These are phyloP conservation scores for Microplitis demolitor DNA, from an alignment of 1,140 invertebrate species.

Conservation along the genomic window DNA sequence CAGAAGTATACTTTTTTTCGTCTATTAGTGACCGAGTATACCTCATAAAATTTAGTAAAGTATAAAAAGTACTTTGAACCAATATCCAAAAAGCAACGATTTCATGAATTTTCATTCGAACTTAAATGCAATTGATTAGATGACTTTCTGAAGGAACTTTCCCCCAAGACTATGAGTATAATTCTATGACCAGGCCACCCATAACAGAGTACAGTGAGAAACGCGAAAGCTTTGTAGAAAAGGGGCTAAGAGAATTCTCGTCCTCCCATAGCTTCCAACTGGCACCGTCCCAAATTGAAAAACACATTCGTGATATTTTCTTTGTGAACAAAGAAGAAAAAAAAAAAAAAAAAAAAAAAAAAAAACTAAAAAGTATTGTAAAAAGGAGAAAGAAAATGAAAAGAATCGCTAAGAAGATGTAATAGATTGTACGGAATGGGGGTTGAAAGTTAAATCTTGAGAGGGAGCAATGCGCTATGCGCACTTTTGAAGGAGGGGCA, in stretches of 20 bases:
- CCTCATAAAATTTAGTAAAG: not conserved
- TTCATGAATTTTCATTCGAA: conserved; percentile 16
- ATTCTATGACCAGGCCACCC: conserved; percentile 15
- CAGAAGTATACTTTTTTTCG: no score
- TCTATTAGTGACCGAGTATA: not conserved
- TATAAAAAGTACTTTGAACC: not conserved
- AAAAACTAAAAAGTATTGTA: conserved; percentile 13
- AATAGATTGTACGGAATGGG: conserved; percentile 52
- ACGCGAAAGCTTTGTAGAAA: conserved; percentile 26
- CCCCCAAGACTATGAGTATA: conserved; percentile 12
- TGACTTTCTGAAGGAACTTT: conserved; percentile 20
- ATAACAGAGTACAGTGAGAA: conserved; percentile 15
- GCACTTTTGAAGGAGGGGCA: conserved; percentile 16
- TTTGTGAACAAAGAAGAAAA: conserved; percentile 34
- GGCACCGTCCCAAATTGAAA: conserved; percentile 51
- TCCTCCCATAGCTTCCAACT: conserved; percentile 37
- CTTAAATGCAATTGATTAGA: conserved; percentile 18
- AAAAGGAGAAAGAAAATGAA: conserved; percentile 15
- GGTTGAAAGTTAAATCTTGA: conserved; percentile 56
- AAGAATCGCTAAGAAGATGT: conserved; percentile 49
- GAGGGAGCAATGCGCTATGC: conserved; percentile 32
- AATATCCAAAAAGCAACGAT: conserved; percentile 15
- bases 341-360: no score
- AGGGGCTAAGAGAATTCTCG: conserved; percentile 28
- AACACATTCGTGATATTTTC: conserved; percentile 50